Conservation (phyloP, 1,140 invertebrate genomes). For the Drosophila varians region DNA sequence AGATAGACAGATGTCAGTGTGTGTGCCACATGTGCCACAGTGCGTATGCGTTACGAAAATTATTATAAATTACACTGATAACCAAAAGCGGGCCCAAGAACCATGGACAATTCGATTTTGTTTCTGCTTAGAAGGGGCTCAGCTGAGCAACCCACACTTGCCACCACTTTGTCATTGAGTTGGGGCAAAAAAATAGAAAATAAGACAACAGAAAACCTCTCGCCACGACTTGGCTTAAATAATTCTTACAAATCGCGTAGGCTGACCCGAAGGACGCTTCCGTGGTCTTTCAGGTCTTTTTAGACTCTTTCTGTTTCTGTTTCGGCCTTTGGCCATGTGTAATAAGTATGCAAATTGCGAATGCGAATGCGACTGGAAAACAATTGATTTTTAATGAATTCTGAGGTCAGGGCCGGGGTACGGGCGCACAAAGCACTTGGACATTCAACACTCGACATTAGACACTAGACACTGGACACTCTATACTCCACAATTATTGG, state of each 20-base stretch:
- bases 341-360: slow-evolving; percentile 53
- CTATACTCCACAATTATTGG: slow-evolving; percentile 40
- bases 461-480: background rate
- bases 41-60: slow-evolving; percentile 78
- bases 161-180: slow-evolving; percentile 33
- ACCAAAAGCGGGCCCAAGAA: slow-evolving; percentile 27
- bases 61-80: slow-evolving; percentile 71
- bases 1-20: background rate
- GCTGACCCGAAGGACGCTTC: slow-evolving; percentile 40
- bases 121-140: slow-evolving; percentile 44
- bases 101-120: slow-evolving; percentile 41
- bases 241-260: slow-evolving; percentile 41
- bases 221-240: slow-evolving; percentile 5
- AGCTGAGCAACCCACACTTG: slow-evolving; percentile 52
- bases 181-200: slow-evolving; percentile 10
- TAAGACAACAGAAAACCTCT: slow-evolving; percentile 16
- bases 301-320: background rate
- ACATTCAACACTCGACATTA: background rate
- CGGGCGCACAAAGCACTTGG: background rate
- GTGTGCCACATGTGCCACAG: slow-evolving; percentile 53
- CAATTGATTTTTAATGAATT: slow-evolving; percentile 60
- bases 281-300: slow-evolving; percentile 14
- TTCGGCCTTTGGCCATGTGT: slow-evolving; percentile 32
- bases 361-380: slow-evolving; percentile 33
- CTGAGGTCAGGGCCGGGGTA: slow-evolving; percentile 33